Conservation (phyloP, 2,113 vertebrate genomes). For the Ramphastos sulfuratus region DNA sequence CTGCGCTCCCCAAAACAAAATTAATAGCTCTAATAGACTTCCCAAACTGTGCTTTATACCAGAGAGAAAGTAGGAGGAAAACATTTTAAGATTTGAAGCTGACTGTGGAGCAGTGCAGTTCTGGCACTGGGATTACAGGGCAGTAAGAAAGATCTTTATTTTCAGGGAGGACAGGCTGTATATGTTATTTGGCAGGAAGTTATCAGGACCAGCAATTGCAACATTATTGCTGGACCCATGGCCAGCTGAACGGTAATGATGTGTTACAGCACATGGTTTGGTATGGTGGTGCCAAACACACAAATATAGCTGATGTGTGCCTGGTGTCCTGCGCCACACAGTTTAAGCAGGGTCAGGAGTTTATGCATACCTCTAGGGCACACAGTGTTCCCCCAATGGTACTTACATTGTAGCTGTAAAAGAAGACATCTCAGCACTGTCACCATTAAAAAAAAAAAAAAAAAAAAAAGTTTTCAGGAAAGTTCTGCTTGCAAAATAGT, state of each 20-base stretch:
- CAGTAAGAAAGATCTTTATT: neutral
- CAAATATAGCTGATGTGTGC: neutral
- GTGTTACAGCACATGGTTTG: neutral
- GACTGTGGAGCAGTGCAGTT: neutral
- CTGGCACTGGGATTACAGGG: neutral
- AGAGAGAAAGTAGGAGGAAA: neutral
- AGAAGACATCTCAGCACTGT: neutral
- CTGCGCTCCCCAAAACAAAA: neutral
- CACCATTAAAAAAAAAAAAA: neutral
- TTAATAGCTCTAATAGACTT: conserved; percentile 22
- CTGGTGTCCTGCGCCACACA: neutral
- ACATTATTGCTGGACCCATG: neutral
- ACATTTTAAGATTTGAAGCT: neutral
- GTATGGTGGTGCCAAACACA: neutral
- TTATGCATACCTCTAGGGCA: neutral
- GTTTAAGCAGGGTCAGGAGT: conserved; percentile 34
- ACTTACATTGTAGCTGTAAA: neutral
- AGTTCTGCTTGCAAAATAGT: neutral
- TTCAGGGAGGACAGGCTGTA: conserved; percentile 7
- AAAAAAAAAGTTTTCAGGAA: neutral
- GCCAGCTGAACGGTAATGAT: neutral
- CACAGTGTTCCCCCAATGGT: neutral
- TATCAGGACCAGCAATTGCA: conserved; percentile 19
- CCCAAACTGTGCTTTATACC: neutral
- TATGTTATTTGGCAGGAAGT: conserved; percentile 3